phyloP scores from a whole-genome alignment of 1,140 invertebrate genomes.

The Cephus cinctus region DNA sequence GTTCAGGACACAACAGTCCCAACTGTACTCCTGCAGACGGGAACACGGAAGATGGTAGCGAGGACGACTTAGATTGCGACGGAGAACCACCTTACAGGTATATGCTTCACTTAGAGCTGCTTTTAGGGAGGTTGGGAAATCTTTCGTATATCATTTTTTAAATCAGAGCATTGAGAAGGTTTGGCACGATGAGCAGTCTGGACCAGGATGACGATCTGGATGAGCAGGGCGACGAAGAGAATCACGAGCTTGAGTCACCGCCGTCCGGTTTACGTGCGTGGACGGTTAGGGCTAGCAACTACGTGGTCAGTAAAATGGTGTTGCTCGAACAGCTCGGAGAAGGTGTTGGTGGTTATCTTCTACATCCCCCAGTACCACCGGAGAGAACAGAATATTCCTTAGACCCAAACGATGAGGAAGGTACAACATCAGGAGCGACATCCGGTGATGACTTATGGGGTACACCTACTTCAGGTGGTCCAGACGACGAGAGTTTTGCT shows the following conservation, averaged over 20 bases:
- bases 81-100: conserved; percentile 57
- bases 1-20: conserved; percentile 44
- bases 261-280: conserved; percentile 62
- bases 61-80: conserved; percentile 51
- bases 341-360: conserved; percentile 50
- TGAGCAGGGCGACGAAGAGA: conserved; percentile 44
- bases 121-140: neutral
- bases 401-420: conserved; percentile 60
- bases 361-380: conserved; percentile 48
- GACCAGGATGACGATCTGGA: conserved; percentile 61
- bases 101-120: neutral
- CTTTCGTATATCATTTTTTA: conserved; percentile 15
- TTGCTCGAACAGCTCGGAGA: conserved; percentile 63
- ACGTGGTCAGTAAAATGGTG: conserved; percentile 79
- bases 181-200: conserved; percentile 76
- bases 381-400: conserved; percentile 48
- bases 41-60: conserved; percentile 52
- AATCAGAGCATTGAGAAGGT: conserved; percentile 57
- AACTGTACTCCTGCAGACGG: conserved; percentile 45
- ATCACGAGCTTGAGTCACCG: conserved; percentile 45
- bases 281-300: conserved; percentile 75
- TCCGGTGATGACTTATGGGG: conserved; percentile 85
- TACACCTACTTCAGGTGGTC: conserved; percentile 78
- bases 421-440: conserved; percentile 72
- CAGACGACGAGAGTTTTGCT: conserved; percentile 71